Base-by-base conservation (phyloP, 2,888 invertebrate species). In the Hyposoter dolosus region DNA sequence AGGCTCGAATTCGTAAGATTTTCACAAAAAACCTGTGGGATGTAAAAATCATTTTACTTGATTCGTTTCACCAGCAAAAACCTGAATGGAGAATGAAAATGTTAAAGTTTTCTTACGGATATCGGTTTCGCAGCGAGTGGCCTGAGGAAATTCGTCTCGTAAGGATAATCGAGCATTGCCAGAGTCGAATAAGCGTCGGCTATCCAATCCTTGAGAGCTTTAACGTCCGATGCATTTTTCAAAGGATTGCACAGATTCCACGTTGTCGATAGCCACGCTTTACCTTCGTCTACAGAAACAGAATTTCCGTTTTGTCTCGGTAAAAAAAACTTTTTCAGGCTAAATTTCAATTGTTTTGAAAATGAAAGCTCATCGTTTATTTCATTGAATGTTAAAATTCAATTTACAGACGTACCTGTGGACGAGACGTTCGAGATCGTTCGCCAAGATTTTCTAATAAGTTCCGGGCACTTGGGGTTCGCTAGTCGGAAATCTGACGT, bases 101-200 rank as follows among this genome's bases (percentile, higher is more conserved):
- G 60, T 15, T 40, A 15, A 53, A n/a, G 60, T 83, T 71, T 74
- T 84, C 88, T 90, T 88, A 95, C 96, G 91, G 95, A 94, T 78
- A 99, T 97, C 0, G 99, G 99, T 94, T 98, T 95, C 0, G 96
- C 98, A 0, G 99, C 99, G 35, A 99, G 92, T 0, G 97, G 96
- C 71, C 96, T 95, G 74, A 99, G 94, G 93, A 99, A 99, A 90
- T 96, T 96, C 0, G 97, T 96, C 0, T 97, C 95, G 93, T 99
- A 99, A 0, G 99, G 99, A 94, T 99, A 99, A 95, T 99, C 97
- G 19, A 97, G 97, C 99, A 99, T 99, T 0, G 98, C 99, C 87
- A 99, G 94, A 90, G 97, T 97, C 10, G 95, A 96, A 93, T 97
- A 98, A 88, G 97, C 95, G 85, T 96, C 96, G 47, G 94, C 92